These are phyloP conservation scores for Halcyon leucocephala DNA, from an alignment of 2,797 vertebrate genomes.

Conservation along the genomic window DNA sequence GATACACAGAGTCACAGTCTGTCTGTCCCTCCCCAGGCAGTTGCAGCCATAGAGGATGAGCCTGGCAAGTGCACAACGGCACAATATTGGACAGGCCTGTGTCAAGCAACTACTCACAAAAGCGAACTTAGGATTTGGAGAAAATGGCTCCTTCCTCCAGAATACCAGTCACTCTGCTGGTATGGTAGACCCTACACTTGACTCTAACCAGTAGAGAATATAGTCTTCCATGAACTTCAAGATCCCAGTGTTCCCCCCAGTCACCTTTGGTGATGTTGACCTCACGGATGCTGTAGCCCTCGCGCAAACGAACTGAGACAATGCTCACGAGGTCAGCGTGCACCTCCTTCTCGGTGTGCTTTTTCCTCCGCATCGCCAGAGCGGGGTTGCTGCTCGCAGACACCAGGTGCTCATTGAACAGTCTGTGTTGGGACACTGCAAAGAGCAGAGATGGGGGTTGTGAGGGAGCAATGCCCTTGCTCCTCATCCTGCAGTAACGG, in stretches of 20 bases:
- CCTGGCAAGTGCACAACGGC: neutral
- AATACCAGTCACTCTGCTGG: neutral
- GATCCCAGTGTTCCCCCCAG: neutral
- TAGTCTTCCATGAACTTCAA: neutral
- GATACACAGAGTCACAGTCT: neutral
- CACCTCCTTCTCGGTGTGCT: constrained; percentile 97
- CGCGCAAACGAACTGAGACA: constrained; percentile 93
- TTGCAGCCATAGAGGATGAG: neutral
- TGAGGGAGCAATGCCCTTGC: neutral
- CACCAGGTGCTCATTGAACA: constrained; percentile 98
- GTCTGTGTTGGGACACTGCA: constrained; percentile 92
- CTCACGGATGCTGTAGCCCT: constrained; percentile 96
- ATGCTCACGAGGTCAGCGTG: constrained; percentile 93
- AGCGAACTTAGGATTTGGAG: neutral
- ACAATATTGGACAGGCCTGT: neutral
- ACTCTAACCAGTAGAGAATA: neutral
- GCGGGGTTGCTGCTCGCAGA: constrained; percentile 96
- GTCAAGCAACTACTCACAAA: neutral
- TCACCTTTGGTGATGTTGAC: constrained; percentile 94
- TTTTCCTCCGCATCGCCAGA: constrained; percentile 93
- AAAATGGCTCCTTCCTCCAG: neutral
- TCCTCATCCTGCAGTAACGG: neutral
- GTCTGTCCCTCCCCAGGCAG: neutral
- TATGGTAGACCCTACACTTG: neutral
- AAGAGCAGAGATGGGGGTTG: neutral